Conservation (phyloP, 1,140 invertebrate species). For the Aphaenogaster floridana region DNA sequence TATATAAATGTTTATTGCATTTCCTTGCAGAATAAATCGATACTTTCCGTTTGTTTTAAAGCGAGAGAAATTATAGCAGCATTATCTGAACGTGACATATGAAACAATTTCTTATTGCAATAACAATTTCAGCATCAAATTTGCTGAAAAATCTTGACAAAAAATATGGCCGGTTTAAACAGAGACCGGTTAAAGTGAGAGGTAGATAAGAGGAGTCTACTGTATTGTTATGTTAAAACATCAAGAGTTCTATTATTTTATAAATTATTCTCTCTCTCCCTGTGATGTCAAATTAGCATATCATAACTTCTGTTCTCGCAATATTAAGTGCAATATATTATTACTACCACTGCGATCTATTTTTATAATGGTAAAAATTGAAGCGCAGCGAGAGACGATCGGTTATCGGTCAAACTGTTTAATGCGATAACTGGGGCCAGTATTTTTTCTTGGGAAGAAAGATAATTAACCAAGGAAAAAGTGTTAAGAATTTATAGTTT, state of each 20-base stretch:
- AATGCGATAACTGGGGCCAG: constrained; percentile 24
- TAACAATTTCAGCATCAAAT: too few species aligned
- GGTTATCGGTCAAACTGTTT: not conserved
- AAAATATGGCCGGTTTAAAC: too few species aligned
- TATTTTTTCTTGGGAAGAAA: not conserved
- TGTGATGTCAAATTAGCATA: constrained; percentile 17
- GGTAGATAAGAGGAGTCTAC: too few species aligned
- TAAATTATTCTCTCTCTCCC: not conserved
- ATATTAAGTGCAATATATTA: constrained; percentile 1
- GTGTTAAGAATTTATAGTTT: not conserved
- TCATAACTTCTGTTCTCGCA: constrained; percentile 3
- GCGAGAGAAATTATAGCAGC: too few species aligned
- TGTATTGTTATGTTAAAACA: not conserved
- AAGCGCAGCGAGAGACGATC: not conserved
- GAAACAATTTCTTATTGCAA: too few species aligned
- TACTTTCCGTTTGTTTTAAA: too few species aligned
- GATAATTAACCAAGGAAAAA: constrained; percentile 14
- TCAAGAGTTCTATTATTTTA: constrained; percentile 7
- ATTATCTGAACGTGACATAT: too few species aligned
- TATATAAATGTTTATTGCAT: too few species aligned
- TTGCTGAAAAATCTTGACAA: too few species aligned
- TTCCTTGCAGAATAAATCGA: too few species aligned
- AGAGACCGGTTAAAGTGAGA: too few species aligned
- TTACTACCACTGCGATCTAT: constrained; percentile 8
- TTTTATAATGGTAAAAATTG: constrained; percentile 9